Evolutionary conservation across 1,140 invertebrate genomes (phyloP).

Genomic region (Pseudomyrmex flavicornis): DNA sequence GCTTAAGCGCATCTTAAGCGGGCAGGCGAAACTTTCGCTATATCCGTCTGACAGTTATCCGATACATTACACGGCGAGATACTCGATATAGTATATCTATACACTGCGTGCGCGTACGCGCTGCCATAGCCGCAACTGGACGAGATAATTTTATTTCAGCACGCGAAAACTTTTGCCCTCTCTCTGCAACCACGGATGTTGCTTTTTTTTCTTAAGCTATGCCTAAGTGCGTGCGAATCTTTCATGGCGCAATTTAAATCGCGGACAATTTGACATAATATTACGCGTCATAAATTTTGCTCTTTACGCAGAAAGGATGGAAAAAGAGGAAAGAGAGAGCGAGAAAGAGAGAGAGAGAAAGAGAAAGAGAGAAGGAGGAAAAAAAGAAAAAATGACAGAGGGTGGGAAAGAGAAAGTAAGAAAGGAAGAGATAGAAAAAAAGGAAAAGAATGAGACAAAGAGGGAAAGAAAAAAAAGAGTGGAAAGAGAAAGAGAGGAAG

Average conservation of each 20-base stretch:
- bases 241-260: constrained; percentile 46
- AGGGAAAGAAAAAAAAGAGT: background rate
- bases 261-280: constrained; percentile 58
- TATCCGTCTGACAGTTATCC: constrained; percentile 69
- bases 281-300: constrained; percentile 67
- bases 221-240: constrained; percentile 24
- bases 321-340: too few relatives aligned
- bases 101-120: constrained; percentile 42
- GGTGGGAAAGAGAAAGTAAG: background rate
- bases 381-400: too few relatives aligned
- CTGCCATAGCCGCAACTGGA: background rate
- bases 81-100: constrained; percentile 46
- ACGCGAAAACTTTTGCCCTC: constrained; percentile 65
- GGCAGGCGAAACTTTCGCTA: constrained; percentile 58
- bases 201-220: constrained; percentile 13
- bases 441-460: background rate
- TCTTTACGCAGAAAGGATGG: background rate
- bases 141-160: constrained; percentile 69
- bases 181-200: constrained; percentile 23
- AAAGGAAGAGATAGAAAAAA: background rate
- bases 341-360: background rate
- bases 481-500: constrained; percentile 4
- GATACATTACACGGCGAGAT: constrained; percentile 63
- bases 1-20: constrained; percentile 57
- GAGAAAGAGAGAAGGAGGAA: background rate